Evolutionary conservation across 2,113 vertebrate genomes (phyloP), one percentile per base, ranked within the genome.

Genomic region (Triplophysa siluroides): DNA sequence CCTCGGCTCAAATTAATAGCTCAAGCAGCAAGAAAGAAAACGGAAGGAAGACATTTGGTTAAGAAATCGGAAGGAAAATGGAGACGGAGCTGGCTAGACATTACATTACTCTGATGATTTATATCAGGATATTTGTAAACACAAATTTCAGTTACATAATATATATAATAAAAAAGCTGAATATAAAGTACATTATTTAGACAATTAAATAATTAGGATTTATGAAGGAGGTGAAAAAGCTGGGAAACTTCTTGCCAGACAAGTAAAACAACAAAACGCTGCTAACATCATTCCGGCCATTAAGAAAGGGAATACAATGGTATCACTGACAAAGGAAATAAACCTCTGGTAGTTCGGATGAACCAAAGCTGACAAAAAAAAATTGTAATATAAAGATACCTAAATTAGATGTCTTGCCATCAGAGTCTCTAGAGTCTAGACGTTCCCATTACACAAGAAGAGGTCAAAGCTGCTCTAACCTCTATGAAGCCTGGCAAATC

Each of bases 171-270:
- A 41, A 19, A 66, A 41, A 66, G 4, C 33, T 13, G 64, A 58
- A 23, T 12, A 65, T 50, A 12, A 47, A 65, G 26, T 29, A 29
- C 26, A 29, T 1, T 80, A 13, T 63, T 56, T 38, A 61, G 60
- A 60, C 18, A 47, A 8, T 41, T 12, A 41, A 68, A 18, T 0
- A 76, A 7, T 8, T 64, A n/a, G n/a, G n/a, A n/a, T 79, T 52
- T 70, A 76, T 50, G 72, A 47, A 66, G 71, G 47, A 19, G 9
- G 19, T 66, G 41, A 78, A 38, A 82, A 72, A 66, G 10, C 13
- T 13, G 33, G 50, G 8, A 41, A 10, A 18, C 29, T 38, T 9
- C 33, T 66, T 19, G 33, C 64, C 19, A 43, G 64, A 66, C 64
- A 66, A 43, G 38, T 66, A 66, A 66, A 66, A 21, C 33, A 66